phyloP scores from a whole-genome alignment of 2,888 invertebrate species.

The Drosophila formosana region DNA sequence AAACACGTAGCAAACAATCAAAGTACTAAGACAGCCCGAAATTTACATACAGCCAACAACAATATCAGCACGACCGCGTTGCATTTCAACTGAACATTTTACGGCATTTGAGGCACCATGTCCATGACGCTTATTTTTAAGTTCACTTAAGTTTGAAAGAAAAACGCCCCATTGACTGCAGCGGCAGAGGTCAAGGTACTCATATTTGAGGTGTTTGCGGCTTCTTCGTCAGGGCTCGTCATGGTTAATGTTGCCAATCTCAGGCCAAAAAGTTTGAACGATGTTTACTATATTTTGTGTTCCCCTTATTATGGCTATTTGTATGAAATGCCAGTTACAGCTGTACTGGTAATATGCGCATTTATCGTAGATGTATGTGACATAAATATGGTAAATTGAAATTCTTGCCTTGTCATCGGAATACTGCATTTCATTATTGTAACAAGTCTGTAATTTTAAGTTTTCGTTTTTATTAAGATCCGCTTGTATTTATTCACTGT shows the following conservation, averaged over 20 bases:
- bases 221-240: conserved; percentile 26
- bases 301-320: conserved; percentile 36
- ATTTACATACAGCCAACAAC: conserved; percentile 61
- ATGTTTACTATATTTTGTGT: conserved; percentile 28
- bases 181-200: conserved; percentile 67
- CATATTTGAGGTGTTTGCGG: conserved; percentile 35
- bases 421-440: too few relatives aligned
- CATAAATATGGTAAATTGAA: not conserved
- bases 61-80: conserved; percentile 38
- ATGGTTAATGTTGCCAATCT: conserved; percentile 20
- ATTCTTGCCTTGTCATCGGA: too few relatives aligned
- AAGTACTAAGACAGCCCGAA: conserved; percentile 34
- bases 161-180: conserved; percentile 53
- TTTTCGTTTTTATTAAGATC: too few relatives aligned
- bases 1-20: conserved; percentile 30
- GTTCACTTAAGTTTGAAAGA: conserved; percentile 60
- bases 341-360: conserved; percentile 5
- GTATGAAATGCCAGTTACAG: conserved; percentile 33
- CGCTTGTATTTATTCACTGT: too few relatives aligned
- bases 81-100: conserved; percentile 11
- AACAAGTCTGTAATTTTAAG: too few relatives aligned
- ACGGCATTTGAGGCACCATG: conserved; percentile 22
- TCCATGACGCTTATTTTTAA: conserved; percentile 56
- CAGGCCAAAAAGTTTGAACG: not conserved
- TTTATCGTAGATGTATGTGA: not conserved